Conservation (phyloP, 2,113 vertebrate genomes). For the Herpetotheres cachinnans region DNA sequence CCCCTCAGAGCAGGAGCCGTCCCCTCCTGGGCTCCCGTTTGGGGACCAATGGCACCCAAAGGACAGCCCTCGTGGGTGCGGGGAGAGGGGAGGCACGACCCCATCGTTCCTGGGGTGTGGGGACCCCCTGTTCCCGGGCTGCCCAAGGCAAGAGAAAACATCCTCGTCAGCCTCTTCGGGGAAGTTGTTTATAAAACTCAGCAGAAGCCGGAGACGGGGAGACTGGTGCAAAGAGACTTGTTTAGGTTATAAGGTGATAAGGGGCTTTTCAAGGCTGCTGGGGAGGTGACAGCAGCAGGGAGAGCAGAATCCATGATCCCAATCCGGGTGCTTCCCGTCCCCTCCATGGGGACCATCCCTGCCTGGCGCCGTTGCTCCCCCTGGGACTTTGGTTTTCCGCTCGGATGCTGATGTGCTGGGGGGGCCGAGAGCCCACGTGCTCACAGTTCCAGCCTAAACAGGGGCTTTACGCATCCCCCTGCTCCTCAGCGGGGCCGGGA, state of each 20-base stretch:
- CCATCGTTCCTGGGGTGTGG: background rate
- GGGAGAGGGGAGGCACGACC: background rate
- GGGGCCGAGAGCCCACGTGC: accelerated
- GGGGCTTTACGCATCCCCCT: background rate
- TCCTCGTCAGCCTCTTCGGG: conserved; percentile 1
- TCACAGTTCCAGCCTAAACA: background rate
- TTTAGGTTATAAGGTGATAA: conserved; percentile 44
- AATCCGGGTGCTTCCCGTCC: background rate
- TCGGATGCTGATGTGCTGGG: background rate
- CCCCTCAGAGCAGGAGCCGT: background rate
- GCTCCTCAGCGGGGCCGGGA: accelerated
- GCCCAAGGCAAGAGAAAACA: background rate
- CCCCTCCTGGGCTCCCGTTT: background rate
- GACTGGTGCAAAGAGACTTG: conserved; percentile 29
- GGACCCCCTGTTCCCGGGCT: background rate
- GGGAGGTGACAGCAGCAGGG: background rate
- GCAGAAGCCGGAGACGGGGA: conserved; percentile 17
- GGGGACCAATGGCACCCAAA: background rate
- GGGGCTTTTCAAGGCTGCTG: conserved; percentile 18
- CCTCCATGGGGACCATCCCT: accelerated
- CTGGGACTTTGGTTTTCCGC: background rate
- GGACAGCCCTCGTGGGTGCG: background rate
- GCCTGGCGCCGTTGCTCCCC: accelerated
- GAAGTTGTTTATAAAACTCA: conserved; percentile 36
- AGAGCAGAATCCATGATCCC: background rate